phyloP scores from a whole-genome alignment of 2,797 vertebrate species.

The Merluccius polli region DNA sequence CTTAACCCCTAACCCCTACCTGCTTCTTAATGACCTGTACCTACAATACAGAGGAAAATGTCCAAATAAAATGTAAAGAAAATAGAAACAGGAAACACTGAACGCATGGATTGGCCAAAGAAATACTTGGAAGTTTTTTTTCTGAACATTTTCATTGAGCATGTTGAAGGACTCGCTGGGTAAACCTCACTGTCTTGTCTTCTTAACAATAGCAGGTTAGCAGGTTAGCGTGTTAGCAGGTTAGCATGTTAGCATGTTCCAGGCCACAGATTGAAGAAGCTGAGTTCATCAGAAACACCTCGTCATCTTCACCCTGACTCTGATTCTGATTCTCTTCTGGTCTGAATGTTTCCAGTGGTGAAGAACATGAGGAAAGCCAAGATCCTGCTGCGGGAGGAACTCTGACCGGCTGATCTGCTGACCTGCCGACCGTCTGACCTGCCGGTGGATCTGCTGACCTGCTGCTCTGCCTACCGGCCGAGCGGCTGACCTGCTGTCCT shows the following conservation, averaged over 20 bases:
- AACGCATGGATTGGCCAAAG: too few species aligned
- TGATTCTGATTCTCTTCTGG: background rate
- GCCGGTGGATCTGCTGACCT: too few species aligned
- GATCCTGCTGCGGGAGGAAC: background rate
- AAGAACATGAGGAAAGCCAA: constrained; percentile 10
- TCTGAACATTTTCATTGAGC: too few species aligned
- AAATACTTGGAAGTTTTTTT: too few species aligned
- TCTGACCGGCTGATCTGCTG: too few species aligned
- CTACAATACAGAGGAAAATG: background rate
- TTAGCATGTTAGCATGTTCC: background rate
- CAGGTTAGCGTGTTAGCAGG: too few species aligned
- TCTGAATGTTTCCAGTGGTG: background rate
- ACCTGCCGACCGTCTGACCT: background rate
- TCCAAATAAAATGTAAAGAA: background rate
- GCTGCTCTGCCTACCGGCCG: background rate
- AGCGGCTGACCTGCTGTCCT: too few species aligned
- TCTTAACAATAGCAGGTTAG: background rate
- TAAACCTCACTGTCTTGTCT: background rate
- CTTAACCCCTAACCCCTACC: background rate
- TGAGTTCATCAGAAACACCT: background rate
- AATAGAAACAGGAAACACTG: background rate
- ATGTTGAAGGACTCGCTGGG: background rate
- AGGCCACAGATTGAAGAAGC: background rate
- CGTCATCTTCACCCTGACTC: background rate
- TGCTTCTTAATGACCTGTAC: background rate